Evolutionary conservation across 2,888 invertebrate genomes (phyloP).

Genomic region (Metopia argyrocephala): DNA sequence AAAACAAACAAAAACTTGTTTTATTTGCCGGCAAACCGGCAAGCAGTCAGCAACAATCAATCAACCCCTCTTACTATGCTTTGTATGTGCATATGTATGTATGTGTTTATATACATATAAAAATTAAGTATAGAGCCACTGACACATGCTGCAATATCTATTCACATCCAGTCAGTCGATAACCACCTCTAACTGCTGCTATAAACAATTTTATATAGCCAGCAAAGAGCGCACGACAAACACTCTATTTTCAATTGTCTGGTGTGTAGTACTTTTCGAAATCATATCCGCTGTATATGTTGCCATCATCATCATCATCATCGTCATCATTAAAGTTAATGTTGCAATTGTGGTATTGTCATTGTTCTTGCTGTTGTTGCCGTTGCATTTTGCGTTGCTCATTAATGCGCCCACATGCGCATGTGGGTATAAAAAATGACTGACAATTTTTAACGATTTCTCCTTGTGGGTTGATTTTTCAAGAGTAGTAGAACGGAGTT

Average conservation of each 20-base stretch:
- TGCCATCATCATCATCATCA: neutral
- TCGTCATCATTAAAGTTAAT: neutral
- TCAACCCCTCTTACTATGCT: slow-evolving; percentile 24
- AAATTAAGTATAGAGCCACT: neutral
- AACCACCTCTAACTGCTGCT: neutral
- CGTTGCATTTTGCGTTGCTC: slow-evolving; percentile 19
- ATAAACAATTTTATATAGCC: neutral
- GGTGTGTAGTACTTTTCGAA: neutral
- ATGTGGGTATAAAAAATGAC: slow-evolving; percentile 48
- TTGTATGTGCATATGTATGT: neutral
- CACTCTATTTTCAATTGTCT: slow-evolving; percentile 1
- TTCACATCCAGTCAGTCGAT: neutral
- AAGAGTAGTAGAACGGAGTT: slow-evolving; percentile 31
- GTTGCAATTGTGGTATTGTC: slow-evolving; percentile 20
- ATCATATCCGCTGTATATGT: neutral
- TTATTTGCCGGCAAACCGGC: slow-evolving; percentile 50
- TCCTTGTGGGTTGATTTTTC: slow-evolving; percentile 40
- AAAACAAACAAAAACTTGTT: slow-evolving; percentile 46
- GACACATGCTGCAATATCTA: neutral
- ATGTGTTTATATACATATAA: no score
- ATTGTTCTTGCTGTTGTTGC: slow-evolving; percentile 19
- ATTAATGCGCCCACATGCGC: slow-evolving; percentile 55
- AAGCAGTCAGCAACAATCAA: slow-evolving; percentile 14
- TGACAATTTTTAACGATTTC: slow-evolving; percentile 36
- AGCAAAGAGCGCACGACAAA: slow-evolving; percentile 3